These are phyloP conservation scores for Cheilosia pagana DNA, from an alignment of 2,888 invertebrate species.

Conservation along the genomic window DNA sequence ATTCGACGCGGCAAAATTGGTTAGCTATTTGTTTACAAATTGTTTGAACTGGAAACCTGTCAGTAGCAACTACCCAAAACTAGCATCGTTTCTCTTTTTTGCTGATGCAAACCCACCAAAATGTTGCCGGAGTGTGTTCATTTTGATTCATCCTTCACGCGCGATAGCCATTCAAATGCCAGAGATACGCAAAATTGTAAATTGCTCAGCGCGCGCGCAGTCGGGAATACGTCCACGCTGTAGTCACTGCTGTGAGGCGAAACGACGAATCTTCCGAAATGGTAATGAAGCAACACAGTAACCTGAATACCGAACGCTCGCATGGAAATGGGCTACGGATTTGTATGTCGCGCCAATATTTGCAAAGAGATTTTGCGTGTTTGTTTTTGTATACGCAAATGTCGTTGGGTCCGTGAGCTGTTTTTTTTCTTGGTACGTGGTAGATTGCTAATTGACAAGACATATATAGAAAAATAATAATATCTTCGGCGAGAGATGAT, in stretches of 20 bases:
- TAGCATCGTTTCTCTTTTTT: constrained; percentile 54
- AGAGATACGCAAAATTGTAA: constrained; percentile 3
- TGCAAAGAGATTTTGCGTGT: constrained; percentile 11
- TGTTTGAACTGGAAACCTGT: constrained; percentile 49
- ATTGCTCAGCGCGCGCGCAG: not conserved
- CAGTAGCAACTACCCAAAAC: constrained; percentile 79
- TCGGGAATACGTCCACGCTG: constrained; percentile 45
- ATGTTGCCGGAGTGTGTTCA: constrained; percentile 36
- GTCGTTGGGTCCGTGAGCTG: not conserved
- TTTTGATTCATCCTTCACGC: constrained; percentile 52
- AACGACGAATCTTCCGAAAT: constrained; percentile 47
- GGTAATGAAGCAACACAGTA: constrained; percentile 74
- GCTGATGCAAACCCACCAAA: constrained; percentile 49
- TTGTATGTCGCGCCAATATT: constrained; percentile 50
- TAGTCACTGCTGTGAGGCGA: not conserved
- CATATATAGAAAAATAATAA: not conserved
- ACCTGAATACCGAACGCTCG: constrained; percentile 69
- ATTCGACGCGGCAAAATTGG: constrained; percentile 75
- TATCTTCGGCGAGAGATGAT: not conserved
- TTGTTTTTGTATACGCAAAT: constrained; percentile 30
- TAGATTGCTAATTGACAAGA: constrained; percentile 3
- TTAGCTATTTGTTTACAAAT: constrained; percentile 55
- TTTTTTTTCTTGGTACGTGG: constrained; percentile 12
- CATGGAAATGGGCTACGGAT: constrained; percentile 52
- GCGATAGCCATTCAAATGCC: constrained; percentile 12